Base-by-base conservation (phyloP, 2,888 invertebrate species). In the Hipparchia semele region DNA sequence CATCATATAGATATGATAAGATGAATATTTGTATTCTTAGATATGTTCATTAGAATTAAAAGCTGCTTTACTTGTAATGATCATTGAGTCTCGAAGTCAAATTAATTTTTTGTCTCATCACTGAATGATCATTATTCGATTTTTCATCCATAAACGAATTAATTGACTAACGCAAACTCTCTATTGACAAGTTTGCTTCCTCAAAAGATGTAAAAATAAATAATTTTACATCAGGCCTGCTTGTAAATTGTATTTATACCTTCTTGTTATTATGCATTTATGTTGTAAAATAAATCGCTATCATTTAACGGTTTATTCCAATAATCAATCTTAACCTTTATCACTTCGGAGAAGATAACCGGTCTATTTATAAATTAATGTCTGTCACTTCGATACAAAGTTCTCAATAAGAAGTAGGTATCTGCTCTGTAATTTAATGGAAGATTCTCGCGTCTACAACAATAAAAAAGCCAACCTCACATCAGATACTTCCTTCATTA, bases 241-340 rank as follows among this genome's bases (percentile, higher is more conserved):
- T 58, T 58, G 8, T 23, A 56, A 56, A 7, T 58, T 6, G 8
- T 10, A 10, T 33, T 39, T 33, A 5, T 12, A 60, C 8, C 56
- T 13, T 33, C 13, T 12, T 10, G 4, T 39, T 60, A 33, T 39
- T 39, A 10, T 58, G 7, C 2, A 49, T 54, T 64, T 56, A 70
- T 72, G 46, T 54, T n/a, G 68, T 72, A 70, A 61, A 62, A 59
- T 60, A 54, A 60, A 58, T 51, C 54, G 49, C 64, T 70, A 68
- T 72, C 72, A 65, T 53, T 65, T 23, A 53, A 58, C 72, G 66
- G 69, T 65, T 65, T 75, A 64, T 68, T 61, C 39, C 70, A 68
- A 68, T 73, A 73, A 68, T 73, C 60, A 73, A 75, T 68, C 51
- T 68, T 69, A 68, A 62, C 65, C 71, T 73, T 71, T 75, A 75